Evolutionary conservation across 2,113 vertebrate species (phyloP).

Genomic region (Leuciscus idus): DNA sequence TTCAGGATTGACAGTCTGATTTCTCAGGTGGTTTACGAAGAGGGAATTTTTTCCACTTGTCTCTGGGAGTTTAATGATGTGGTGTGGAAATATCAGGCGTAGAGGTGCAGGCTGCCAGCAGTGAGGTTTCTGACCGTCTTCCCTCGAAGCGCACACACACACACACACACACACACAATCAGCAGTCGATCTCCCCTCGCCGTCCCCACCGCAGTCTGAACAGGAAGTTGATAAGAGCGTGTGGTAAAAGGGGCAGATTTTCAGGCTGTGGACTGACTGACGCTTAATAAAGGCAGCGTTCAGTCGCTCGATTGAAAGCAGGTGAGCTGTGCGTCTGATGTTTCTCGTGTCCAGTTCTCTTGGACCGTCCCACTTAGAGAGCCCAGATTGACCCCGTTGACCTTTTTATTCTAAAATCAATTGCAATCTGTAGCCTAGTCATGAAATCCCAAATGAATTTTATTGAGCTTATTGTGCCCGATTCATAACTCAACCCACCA

Average conservation of each 20-base stretch:
- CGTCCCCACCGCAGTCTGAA: background rate
- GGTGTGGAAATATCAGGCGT: slow-evolving; percentile 20
- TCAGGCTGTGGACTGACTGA: slow-evolving; percentile 33
- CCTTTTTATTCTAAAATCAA: background rate
- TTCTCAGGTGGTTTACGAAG: slow-evolving; percentile 5
- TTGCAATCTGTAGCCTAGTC: background rate
- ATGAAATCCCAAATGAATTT: no score
- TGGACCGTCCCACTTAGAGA: slow-evolving; percentile 2
- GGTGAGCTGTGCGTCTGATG: slow-evolving; percentile 40
- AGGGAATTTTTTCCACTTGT: slow-evolving; percentile 25
- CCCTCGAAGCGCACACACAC: background rate
- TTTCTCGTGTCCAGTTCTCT: slow-evolving; percentile 25
- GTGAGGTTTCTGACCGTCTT: background rate
- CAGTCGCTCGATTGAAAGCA: slow-evolving; percentile 54
- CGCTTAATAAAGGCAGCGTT: slow-evolving; percentile 52
- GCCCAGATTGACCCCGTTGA: background rate
- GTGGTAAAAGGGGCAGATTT: background rate
- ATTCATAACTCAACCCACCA: background rate
- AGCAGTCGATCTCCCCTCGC: background rate
- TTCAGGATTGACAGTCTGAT: slow-evolving; percentile 22
- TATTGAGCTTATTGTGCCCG: background rate
- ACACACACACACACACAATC: background rate
- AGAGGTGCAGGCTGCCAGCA: background rate
- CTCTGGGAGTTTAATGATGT: slow-evolving; percentile 37
- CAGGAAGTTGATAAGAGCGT: slow-evolving; percentile 28